Base-by-base conservation (phyloP, 1,140 invertebrate species). In the Leptonema lineaticorne region DNA sequence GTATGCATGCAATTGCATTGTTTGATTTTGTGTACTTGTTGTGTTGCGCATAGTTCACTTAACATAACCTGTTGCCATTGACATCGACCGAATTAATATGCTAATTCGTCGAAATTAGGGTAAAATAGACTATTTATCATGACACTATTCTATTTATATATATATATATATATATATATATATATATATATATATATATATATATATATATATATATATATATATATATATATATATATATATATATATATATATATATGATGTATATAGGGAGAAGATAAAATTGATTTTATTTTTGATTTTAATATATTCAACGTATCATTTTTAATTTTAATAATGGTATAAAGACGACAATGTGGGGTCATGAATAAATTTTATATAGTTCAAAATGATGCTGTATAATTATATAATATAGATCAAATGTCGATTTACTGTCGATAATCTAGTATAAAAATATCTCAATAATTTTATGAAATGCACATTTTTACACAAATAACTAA, bases 1-100 rank as follows among this genome's bases (percentile, higher is more conserved):
- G n/a, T n/a, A n/a, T n/a, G n/a, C n/a, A n/a, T n/a, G n/a, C n/a
- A n/a, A n/a, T n/a, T 59, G 57, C 57, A 59, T 16, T 41, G 6
- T 41, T 67, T 8, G 33, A 8, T 24, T 9, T 9, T 20, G 30
- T 41, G 33, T 16, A 20, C 33, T 1, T 26, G 26, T 16, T 26
- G 16, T 50, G 4, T 7, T 64, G 63, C 63, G 53, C 48, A 9
- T 7, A 28, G 33, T 58, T 30, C 18, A 22, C 58, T 70, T 60
- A 60, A 27, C 69, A 67, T 71, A 71, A 71, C 69, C 60, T 48
- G 69, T 69, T 67, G 64, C 62, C 45, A 11, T n/a, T 2, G 45
- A 22, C 46, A 53, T 8, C 14, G 46, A 20, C n/a, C 33, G 57
- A 58, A 67, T 67, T 67, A 67, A 67, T 59, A 67, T 67, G 65